Evolutionary conservation across 2,888 invertebrate genomes (phyloP).

Genomic region (Blastobasis adustella): DNA sequence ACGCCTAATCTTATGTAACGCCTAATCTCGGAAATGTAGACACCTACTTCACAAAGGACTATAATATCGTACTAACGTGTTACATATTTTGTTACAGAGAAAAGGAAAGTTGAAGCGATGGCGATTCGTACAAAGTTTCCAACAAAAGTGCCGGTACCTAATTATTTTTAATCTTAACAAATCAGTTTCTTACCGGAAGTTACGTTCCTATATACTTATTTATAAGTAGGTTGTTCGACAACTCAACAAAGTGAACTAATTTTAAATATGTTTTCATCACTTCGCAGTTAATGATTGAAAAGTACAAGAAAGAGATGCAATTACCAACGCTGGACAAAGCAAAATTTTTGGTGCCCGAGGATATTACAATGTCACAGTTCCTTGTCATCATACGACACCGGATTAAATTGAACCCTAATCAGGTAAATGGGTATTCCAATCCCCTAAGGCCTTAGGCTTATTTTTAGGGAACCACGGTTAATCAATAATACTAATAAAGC

Average conservation of each 20-base stretch:
- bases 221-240: neutral
- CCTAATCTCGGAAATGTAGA: too few relatives aligned
- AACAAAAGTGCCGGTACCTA: constrained; percentile 85
- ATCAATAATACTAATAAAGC: too few relatives aligned
- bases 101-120: constrained; percentile 83
- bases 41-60: too few relatives aligned
- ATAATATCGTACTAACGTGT: neutral
- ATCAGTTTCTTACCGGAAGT: neutral
- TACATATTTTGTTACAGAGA: constrained; percentile 64
- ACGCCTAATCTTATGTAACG: too few relatives aligned
- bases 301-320: constrained; percentile 84
- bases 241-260: neutral
- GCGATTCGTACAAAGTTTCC: constrained; percentile 87
- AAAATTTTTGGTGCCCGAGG: constrained; percentile 92
- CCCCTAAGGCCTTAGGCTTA: too few relatives aligned
- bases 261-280: neutral
- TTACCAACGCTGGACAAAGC: constrained; percentile 87
- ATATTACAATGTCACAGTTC: constrained; percentile 92
- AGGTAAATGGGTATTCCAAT: constrained; percentile 72
- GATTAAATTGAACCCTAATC: constrained; percentile 63
- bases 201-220: neutral
- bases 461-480: too few relatives aligned
- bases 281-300: constrained; percentile 85
- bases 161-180: neutral
- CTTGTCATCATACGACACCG: constrained; percentile 82